phyloP scores from a whole-genome alignment of 2,888 invertebrate species.

The Cenopis cana region DNA sequence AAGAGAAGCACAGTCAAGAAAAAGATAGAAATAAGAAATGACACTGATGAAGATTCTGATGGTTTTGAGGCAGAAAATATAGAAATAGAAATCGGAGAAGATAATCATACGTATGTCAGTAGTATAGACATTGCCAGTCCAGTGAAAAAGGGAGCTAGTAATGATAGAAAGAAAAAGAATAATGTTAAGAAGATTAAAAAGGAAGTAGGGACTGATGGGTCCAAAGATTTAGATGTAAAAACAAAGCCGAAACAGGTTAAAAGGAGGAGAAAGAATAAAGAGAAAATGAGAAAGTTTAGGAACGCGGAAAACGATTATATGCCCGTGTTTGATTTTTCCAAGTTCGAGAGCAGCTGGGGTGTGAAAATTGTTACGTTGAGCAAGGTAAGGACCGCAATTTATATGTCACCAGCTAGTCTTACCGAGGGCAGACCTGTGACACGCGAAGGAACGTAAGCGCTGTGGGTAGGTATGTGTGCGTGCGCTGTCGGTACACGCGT shows the following conservation, averaged over 20 bases:
- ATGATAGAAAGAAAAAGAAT: neutral
- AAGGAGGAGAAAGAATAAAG: constrained; percentile 8
- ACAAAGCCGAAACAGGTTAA: neutral
- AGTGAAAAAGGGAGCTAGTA: neutral
- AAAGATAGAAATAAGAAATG: neutral
- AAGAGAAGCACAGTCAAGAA: neutral
- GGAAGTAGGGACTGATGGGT: neutral
- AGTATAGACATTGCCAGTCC: neutral
- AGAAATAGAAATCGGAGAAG: neutral
- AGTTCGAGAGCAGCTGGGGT: neutral
- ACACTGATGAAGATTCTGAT: neutral
- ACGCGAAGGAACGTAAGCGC: too few species aligned
- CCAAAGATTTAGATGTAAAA: neutral
- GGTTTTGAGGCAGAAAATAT: neutral
- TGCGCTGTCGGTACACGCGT: too few species aligned
- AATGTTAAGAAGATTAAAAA: neutral
- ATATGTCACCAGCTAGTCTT: too few species aligned
- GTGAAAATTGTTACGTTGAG: constrained; percentile 9
- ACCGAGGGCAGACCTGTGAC: too few species aligned
- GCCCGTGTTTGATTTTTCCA: constrained; percentile 26
- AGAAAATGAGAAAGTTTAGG: constrained; percentile 11
- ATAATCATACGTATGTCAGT: neutral
- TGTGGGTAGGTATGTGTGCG: too few species aligned
- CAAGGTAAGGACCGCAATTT: constrained; percentile 10
- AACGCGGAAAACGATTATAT: constrained; percentile 12